Base-by-base conservation (phyloP, 2,113 vertebrate genomes). In the Mustelus asterias region DNA sequence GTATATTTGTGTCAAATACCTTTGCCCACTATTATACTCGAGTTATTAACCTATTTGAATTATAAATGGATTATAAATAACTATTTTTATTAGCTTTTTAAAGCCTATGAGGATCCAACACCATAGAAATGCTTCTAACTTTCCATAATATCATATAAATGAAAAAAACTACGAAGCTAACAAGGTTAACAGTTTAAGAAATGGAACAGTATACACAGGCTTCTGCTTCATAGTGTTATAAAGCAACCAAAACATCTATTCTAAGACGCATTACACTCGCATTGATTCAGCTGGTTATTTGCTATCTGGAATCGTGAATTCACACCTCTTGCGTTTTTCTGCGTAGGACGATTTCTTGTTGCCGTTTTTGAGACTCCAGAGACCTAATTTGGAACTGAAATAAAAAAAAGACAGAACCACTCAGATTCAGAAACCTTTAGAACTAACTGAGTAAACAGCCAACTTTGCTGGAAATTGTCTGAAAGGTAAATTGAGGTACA, bases 281-380 rank as follows among this genome's bases (percentile, higher is more conserved):
- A 22, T 20, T 92, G 58, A 92, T 14, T 37, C 1, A 60, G n/a
- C 33, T 0, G 18, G 29, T n/a, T 18, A 92, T 20, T 20, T 37
- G n/a, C 86, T 37, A 37, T 67, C 63, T 93, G 89, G 60, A 65
- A 41, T 13, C 14, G 2, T 33, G 0, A 65, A 11, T 54, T 70
- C 97, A 97, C 33, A 98, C 99, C 97, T 99, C 99, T 97, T 99
- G 99, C 0, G 99, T 99, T 96, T 99, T 99, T 96, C 99, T 98
- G 96, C 98, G 98, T 96, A 99, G 97, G 9, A 99, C 99, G 18
- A 99, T 97, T 96, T 99, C 99, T 97, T 99, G 99, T 97, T 99
- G 99, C 22, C 98, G 97, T 97, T 99, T 99, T 97, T 99, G 99
- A 54, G 99, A 99, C 96, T 99, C 99, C 96, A 99, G 97, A 0